Evolutionary conservation across 2,888 invertebrate species (phyloP), one percentile per base, ranked within the genome.

Genomic region (Pachliopta kotzebuea): DNA sequence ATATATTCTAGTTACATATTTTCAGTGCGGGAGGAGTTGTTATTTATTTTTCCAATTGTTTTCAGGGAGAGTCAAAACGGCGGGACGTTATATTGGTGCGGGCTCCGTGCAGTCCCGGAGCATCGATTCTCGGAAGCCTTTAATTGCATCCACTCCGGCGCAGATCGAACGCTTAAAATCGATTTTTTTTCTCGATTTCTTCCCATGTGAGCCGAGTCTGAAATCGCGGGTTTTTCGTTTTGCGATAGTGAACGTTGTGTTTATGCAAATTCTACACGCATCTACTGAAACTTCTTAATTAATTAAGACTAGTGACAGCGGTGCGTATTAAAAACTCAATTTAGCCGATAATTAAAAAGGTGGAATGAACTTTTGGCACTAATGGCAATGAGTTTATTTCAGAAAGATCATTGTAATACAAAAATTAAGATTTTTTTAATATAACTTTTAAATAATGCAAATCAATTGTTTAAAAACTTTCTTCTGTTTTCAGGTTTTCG

Each of bases 81-180:
- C 55, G 61, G 21, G 57, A 62, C 49, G 60, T 55, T 69, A 68
- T 71, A 72, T 73, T 72, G 72, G 84, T 82, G 83, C 84, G 72
- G 77, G 74, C 76, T 74, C 78, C 83, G 80, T 77, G 79, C 81
- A 78, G 77, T 79, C 79, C 77, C 73, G 73, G 57, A 70, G 77
- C 80, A 72, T 76, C 76, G 82, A 73, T 90, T 91, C 91, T 84
- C 77, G 73, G 91, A 90, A 90, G 82, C 73, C 88, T 90, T 91
- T 91, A 91, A 91, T 91, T 91, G 91, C 90, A 83, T 86, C 86
- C 85, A 87, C 85, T 82, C 84, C 84, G 64, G 60, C 45, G 82
- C 86, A 84, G 88, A 88, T 90, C 90, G 90, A 88, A 89, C 87
- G 87, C 82, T 90, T 88, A 87, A 90, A 89, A 90, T 88, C 86